A percentile compares a stretch with the other conserved stretches of the same genome.
Evolutionary conservation across 2,113 vertebrate genomes (phyloP).

Genomic region (Marmota flaviventris): DNA sequence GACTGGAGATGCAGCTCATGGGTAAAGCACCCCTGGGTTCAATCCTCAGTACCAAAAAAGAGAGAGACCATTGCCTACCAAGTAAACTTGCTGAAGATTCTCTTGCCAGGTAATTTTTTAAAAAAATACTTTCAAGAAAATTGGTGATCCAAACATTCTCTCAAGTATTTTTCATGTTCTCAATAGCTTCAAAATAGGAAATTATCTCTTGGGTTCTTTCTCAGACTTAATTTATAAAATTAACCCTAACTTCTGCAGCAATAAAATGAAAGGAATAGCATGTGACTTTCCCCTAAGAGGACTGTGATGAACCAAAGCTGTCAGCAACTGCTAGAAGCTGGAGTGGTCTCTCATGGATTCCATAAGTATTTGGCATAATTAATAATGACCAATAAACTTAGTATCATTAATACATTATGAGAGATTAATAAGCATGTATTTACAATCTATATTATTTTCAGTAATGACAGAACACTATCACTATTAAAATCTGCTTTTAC

Average conservation of each 20-base stretch:
- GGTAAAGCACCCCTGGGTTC: not conserved
- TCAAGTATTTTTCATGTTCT: conserved; percentile 5
- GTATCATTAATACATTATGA: not conserved
- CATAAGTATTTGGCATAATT: not conserved
- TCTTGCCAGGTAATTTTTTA: not conserved
- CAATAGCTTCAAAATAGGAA: not conserved
- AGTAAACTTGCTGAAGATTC: not conserved
- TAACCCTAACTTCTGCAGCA: not conserved
- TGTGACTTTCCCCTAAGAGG: not conserved
- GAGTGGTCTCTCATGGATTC: not conserved
- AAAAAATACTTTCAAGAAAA: not conserved
- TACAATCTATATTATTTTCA: conserved; percentile 22
- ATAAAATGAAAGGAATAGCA: not conserved
- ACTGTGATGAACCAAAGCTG: not conserved
- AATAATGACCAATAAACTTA: not conserved
- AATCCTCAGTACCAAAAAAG: not conserved
- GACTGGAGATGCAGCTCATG: not conserved
- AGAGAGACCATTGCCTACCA: not conserved
- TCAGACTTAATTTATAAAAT: not conserved
- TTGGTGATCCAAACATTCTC: not conserved
- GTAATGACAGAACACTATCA: conserved; percentile 3
- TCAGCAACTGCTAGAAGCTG: not conserved
- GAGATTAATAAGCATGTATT: not conserved
- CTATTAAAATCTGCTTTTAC: conserved; percentile 34
- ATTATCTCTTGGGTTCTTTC: not conserved